These are phyloP conservation scores for Aphodius sticticus DNA, from an alignment of 2,888 invertebrate genomes.

Conservation along the genomic window DNA sequence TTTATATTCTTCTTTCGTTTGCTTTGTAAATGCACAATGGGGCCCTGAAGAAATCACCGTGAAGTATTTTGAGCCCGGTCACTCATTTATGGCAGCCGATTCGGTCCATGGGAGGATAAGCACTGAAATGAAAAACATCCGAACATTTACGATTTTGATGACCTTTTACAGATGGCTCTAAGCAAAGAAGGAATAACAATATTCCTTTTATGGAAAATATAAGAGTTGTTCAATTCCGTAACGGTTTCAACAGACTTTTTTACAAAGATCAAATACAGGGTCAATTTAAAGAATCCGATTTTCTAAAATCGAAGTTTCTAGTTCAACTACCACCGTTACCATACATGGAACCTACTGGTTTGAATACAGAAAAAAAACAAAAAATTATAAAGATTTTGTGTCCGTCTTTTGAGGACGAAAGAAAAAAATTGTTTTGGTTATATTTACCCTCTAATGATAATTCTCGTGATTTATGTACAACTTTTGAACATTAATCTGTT, in stretches of 20 bases:
- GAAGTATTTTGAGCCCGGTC: slow-evolving; percentile 4
- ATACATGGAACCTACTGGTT: background rate
- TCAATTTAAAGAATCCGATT: slow-evolving; percentile 4
- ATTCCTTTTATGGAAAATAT: background rate
- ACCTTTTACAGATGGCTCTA: background rate
- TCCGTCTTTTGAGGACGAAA: background rate
- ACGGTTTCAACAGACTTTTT: background rate
- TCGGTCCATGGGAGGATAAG: background rate
- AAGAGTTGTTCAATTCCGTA: slow-evolving; percentile 4
- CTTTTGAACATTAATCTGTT: background rate
- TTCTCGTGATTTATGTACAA: background rate
- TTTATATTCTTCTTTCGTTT: background rate
- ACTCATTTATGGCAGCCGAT: slow-evolving; percentile 4
- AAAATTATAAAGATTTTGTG: background rate
- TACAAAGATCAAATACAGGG: background rate
- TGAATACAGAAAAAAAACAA: background rate
- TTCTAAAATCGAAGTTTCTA: slow-evolving; percentile 4
- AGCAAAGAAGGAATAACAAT: slow-evolving; percentile 4
- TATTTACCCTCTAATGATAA: slow-evolving; percentile 4
- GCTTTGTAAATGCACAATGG: background rate
- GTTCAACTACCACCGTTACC: slow-evolving; percentile 4
- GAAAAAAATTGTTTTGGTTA: background rate
- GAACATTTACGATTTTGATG: slow-evolving; percentile 4
- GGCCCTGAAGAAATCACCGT: slow-evolving; percentile 4
- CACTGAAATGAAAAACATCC: slow-evolving; percentile 4